A percentile compares a stretch with the other conserved stretches of the same genome.
phyloP scores from a whole-genome alignment of 30 jellyfish, hydroid and myxozoan genomes.

The Pelagia noctiluca region DNA sequence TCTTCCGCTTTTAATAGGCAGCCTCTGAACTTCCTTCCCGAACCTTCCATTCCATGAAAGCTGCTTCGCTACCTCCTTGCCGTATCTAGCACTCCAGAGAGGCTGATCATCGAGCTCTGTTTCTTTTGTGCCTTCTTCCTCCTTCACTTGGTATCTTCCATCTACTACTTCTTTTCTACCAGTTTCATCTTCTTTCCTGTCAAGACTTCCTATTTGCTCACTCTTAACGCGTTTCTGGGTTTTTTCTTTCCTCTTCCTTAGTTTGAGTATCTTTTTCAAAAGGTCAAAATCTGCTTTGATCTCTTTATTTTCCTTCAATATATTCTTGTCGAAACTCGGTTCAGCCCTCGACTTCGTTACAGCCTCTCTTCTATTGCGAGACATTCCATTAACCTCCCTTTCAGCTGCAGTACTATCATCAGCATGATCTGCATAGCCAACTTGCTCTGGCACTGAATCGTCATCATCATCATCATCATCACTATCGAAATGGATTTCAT shows the following conservation, averaged over 20 bases:
- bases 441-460: not conserved
- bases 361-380: not conserved
- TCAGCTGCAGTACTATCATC: not conserved
- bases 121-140: not conserved
- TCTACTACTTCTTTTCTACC: not conserved
- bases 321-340: not conserved
- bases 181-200: not conserved
- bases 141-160: slow-evolving; percentile 29
- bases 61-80: slow-evolving; percentile 5
- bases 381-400: not conserved
- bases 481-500: not conserved
- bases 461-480: not conserved
- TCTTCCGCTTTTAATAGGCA: slow-evolving; percentile 32
- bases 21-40: slow-evolving; percentile 26
- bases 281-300: not conserved
- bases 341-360: not conserved
- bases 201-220: not conserved
- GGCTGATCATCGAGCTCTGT: slow-evolving; percentile 34
- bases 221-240: too few relatives aligned
- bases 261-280: not conserved
- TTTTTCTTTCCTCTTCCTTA: not conserved
- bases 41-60: slow-evolving; percentile 47
- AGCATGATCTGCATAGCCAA: not conserved
- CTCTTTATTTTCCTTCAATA: not conserved
- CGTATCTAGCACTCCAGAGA: slow-evolving; percentile 40